A percentile compares a stretch with the other conserved stretches of the same genome.
Evolutionary conservation across 2,113 vertebrate genomes (phyloP).

Genomic region (Oreochromis niloticus): DNA sequence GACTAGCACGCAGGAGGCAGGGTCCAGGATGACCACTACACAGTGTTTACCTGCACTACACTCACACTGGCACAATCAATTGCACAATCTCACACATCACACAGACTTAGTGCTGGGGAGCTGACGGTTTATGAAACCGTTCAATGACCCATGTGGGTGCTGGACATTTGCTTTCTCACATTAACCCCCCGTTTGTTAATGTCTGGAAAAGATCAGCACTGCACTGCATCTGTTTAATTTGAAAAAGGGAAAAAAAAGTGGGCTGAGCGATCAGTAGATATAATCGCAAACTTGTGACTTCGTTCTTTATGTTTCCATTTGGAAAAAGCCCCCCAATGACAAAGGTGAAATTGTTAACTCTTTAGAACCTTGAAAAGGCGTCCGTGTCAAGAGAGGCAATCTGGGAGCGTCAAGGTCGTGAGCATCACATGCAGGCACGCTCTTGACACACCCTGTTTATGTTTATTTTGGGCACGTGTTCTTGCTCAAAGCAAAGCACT

Average conservation of each 20-base stretch:
- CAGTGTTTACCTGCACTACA: neutral
- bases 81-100: neutral
- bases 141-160: neutral
- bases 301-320: neutral
- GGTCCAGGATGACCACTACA: neutral
- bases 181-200: neutral
- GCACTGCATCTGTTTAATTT: neutral
- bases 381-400: neutral
- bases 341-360: neutral
- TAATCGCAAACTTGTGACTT: neutral
- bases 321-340: neutral
- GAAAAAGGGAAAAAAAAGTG: neutral
- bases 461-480: conserved; percentile 40
- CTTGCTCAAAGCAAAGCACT: conserved; percentile 23
- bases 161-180: neutral
- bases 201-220: neutral
- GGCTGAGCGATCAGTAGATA: neutral
- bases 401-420: neutral
- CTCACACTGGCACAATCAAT: neutral
- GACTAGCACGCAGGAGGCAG: neutral
- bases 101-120: neutral
- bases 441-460: conserved; percentile 8
- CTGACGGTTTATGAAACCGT: neutral
- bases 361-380: neutral
- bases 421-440: neutral